phyloP scores from a whole-genome alignment of 2,888 invertebrate species.

The Eudemis profundana region DNA sequence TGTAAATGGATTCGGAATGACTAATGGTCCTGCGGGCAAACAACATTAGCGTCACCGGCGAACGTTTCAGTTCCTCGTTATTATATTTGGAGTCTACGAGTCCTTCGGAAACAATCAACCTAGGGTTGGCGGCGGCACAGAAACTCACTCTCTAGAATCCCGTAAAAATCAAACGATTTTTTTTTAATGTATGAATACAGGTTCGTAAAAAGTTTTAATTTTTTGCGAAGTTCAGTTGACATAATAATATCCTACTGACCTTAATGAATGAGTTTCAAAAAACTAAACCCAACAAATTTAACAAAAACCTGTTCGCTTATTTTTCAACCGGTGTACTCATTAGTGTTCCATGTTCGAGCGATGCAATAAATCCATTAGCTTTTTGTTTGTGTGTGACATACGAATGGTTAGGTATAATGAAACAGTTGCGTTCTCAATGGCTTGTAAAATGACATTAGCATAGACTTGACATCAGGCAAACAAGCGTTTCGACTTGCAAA shows the following conservation, averaged over 20 bases:
- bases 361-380: slow-evolving; percentile 9
- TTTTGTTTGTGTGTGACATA: slow-evolving; percentile 1
- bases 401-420: slow-evolving; percentile 9
- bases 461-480: slow-evolving; percentile 33
- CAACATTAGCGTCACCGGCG: slow-evolving; percentile 23
- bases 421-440: slow-evolving; percentile 21
- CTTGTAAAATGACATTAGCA: slow-evolving; percentile 32
- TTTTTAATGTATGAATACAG: too few relatives aligned
- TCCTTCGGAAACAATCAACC: neutral
- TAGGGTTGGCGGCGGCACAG: neutral
- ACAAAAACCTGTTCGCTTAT: neutral
- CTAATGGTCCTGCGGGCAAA: slow-evolving; percentile 29
- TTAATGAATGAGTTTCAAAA: too few relatives aligned
- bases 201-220: too few relatives aligned
- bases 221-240: too few relatives aligned
- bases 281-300: too few relatives aligned
- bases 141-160: neutral
- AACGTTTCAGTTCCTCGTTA: neutral
- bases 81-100: neutral
- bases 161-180: too few relatives aligned
- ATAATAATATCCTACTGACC: too few relatives aligned
- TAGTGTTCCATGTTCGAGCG: too few relatives aligned
- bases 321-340: too few relatives aligned
- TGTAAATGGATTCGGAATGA: slow-evolving; percentile 36
- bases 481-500: slow-evolving; percentile 40